Percentiles rank a stretch among this genome's conserved stretches.
phyloP scores from a whole-genome alignment of 2,797 vertebrate species.

The Gephyroberyx darwinii region DNA sequence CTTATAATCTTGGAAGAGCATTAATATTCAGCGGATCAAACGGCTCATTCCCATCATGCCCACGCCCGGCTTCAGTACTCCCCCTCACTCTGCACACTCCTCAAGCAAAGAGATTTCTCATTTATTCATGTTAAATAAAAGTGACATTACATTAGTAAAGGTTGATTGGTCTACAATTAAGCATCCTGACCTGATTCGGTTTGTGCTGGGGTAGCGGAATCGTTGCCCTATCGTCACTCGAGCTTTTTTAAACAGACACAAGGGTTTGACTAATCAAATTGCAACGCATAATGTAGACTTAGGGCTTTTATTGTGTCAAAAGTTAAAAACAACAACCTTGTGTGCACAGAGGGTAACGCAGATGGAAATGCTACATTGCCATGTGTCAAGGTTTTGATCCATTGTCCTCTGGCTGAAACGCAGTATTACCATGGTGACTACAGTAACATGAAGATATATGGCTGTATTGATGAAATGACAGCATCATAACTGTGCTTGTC shows the following conservation, averaged over 20 bases:
- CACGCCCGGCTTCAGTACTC: slow-evolving; percentile 62
- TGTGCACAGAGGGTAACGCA: slow-evolving; percentile 35
- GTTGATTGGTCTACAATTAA: slow-evolving; percentile 88
- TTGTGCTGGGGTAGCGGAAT: slow-evolving; percentile 64
- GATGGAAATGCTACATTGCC: slow-evolving; percentile 20
- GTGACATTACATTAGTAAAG: slow-evolving; percentile 84
- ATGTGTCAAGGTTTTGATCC: slow-evolving; percentile 14
- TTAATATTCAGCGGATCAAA: slow-evolving; percentile 89
- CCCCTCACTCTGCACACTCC: slow-evolving; percentile 72
- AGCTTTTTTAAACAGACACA: slow-evolving; percentile 56
- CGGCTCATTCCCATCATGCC: slow-evolving; percentile 79
- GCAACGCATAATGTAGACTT: slow-evolving; percentile 47
- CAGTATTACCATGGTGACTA: slow-evolving; percentile 3
- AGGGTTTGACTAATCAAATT: slow-evolving; percentile 73
- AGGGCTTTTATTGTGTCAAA: slow-evolving; percentile 18
- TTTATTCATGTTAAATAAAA: slow-evolving; percentile 87
- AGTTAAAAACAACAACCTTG: slow-evolving; percentile 49
- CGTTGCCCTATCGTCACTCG: slow-evolving; percentile 56
- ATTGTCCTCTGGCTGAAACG: slow-evolving; percentile 19
- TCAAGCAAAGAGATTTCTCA: slow-evolving; percentile 82
- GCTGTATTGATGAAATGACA: slow-evolving; percentile 55
- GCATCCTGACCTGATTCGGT: slow-evolving; percentile 83
- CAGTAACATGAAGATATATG: slow-evolving; percentile 52
- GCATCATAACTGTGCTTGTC: slow-evolving; percentile 47
- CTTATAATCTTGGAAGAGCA: slow-evolving; percentile 83